Evolutionary conservation across 2,113 vertebrate species (phyloP), one percentile per base, ranked within the genome.

Genomic region (Albula glossodonta): DNA sequence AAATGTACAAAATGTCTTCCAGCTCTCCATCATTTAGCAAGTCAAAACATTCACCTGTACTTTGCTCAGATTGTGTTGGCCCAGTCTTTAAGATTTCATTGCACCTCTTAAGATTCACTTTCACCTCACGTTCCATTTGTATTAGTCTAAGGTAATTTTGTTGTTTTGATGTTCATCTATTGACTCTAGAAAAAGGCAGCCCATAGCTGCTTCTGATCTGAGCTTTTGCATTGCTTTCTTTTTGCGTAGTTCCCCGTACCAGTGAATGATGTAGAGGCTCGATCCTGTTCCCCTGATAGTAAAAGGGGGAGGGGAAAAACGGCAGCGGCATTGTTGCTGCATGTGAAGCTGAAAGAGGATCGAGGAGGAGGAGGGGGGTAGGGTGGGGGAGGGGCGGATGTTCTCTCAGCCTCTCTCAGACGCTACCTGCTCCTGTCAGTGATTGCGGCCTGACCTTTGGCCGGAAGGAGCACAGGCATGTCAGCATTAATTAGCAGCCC

Each of bases 401-500:
- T 86, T 88, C 87, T 88, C 83, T 87, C 85, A 83, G 60, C 5
- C n/a, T 87, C 88, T 90, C 88, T 87, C 91, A 92, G 88, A 86
- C 87, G 48, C 85, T 94, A 94, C 93, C 93, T 94, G 93, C 85
- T 90, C 86, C 78, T 91, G 87, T 91, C 89, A 81, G 84, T 89
- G 88, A 87, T 85, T 90, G 91, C 89, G 90, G 87, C 90, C 90
- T 84, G 91, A 93, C 90, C 93, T 91, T 87, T 94, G 91, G 91
- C 94, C 95, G 93, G 91, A 10, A 0, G 82, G 95, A 93, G 52
- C 91, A 52, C 91, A 78, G 87, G 90, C 89, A 92, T 85, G 92
- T 91, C 90, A 87, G 91, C 80, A 90, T 93, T 94, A 91, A 93
- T 86, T 94, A 93, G 88, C 89, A 83, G 84, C 88, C 89, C 84